Evolutionary conservation across 2,113 vertebrate genomes (phyloP), one percentile per base, ranked within the genome.

Genomic region (Menura novaehollandiae): DNA sequence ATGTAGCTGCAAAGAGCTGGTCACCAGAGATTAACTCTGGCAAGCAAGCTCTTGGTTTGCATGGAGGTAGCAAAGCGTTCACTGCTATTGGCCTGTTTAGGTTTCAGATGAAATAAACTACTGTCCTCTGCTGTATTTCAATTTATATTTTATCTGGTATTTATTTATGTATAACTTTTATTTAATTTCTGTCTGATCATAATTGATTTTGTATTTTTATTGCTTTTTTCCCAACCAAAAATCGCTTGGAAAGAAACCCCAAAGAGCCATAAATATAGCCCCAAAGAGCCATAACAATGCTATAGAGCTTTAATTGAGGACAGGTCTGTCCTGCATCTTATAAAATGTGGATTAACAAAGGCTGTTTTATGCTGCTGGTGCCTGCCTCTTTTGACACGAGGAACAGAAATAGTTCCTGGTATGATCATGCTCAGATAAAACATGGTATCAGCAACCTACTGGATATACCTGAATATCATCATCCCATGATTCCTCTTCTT

Each of bases 21-120:
- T 90, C 94, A 89, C 64, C 58, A 95, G 91, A 95, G 92, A 96
- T 28, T 89, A 39, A 91, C 60, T 63, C 77, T 94, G 93, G 83
- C 72, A 97, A 95, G 71, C 62, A 87, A 75, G 81, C 84, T 62
- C 55, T 86, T 62, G 72, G 75, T 90, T 93, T 88, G 37, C 78
- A 73, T 73, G 43, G 59, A 95, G 85, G 75, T 63, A 76, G 87
- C 62, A 62, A 10, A 93, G 41, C 52, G 43, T 52, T 77, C 44
- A 18, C 67, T 90, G 62, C 73, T 89, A 67, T 76, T 68, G 71
- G 60, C 26, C 56, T 85, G 55, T 35, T 89, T 59, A 69, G 58
- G n/a, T 93, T 87, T 85, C 20, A 89, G 56, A 53, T 93, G 74
- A 96, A 94, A 94, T 55, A 85, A 91, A 66, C 13, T 15, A 17